Evolutionary conservation across 2,888 invertebrate genomes (phyloP), one percentile per base, ranked within the genome.

Genomic region (Lepidonotus clava): DNA sequence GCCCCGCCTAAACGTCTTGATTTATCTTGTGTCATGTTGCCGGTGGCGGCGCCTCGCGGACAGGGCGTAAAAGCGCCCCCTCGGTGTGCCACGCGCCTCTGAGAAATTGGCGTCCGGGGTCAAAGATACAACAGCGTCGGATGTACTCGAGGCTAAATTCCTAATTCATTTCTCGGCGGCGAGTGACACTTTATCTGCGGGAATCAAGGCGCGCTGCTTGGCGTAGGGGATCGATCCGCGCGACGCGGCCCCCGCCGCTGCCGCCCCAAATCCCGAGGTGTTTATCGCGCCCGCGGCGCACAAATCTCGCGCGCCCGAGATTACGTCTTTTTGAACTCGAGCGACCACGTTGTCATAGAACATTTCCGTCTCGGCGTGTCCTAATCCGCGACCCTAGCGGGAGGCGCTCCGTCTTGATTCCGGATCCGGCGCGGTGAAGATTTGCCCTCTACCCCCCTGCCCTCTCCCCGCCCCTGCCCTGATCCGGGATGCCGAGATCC

Each of bases 1-100:
- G 8, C 71, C 71, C 71, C 11, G 2, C 38, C 71, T 80, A 80
- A 80, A 80, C 51, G 51, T 80, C 80, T 41, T 80, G 80, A 80
- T 80, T 80, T 80, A 80, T 80, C 51, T 80, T 46, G 80, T 80
- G 80, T 80, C 80, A 80, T 80, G 80, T 80, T 80, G 41, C 80
- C 46, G 36, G 71, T 18, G 14, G 66, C 71, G 14, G 1, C 1
- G n/a, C 21, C 36, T 24, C 71, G 71, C 36, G n/a, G 46, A 80
- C 41, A 51, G 11, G 80, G 80, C 46, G 80, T 46, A 80, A 80
- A 46, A 41, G 80, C 80, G 11, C 14, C 51, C 51, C 14, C 21
- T 28, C 46, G 28, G 32, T 32, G 46, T 14, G 46, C 46, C 14
- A 8, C 24, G 28, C 6, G 80, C 46, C 46, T 21, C 41, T 6